Evolutionary conservation across 2,888 invertebrate species (phyloP).

Genomic region (Mythimna impura): DNA sequence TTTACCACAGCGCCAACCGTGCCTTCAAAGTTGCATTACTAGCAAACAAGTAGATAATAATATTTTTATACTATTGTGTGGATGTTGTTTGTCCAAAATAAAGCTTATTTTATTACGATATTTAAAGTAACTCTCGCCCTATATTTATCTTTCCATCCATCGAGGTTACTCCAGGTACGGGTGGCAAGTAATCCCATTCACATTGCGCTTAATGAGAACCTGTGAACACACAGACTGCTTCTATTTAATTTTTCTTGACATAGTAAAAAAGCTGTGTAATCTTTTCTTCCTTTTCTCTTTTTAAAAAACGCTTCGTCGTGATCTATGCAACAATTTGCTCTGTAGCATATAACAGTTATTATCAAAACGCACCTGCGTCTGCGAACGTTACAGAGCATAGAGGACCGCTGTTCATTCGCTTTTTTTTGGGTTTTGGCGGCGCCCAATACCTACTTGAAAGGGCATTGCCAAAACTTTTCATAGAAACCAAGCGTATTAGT

Average conservation of each 20-base stretch:
- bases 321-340: neutral
- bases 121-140: neutral
- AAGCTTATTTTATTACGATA: too few relatives aligned
- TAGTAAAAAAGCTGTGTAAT: neutral
- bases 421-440: neutral
- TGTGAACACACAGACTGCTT: too few relatives aligned
- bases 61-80: too few relatives aligned
- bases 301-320: neutral
- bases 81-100: too few relatives aligned
- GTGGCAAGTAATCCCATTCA: neutral
- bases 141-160: neutral
- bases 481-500: neutral
- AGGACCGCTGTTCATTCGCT: neutral
- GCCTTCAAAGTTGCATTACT: too few relatives aligned
- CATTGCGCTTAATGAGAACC: conserved; percentile 1
- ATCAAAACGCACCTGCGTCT: conserved; percentile 5
- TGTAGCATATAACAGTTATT: neutral
- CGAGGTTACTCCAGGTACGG: neutral
- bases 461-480: neutral
- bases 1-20: too few relatives aligned
- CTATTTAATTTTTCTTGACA: neutral
- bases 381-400: neutral
- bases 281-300: too few relatives aligned
- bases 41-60: too few relatives aligned
- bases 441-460: neutral